A percentile compares a stretch with the other conserved stretches of the same genome.
phyloP scores from a whole-genome alignment of 2,113 vertebrate species.

The Pleuronectes platessa region DNA sequence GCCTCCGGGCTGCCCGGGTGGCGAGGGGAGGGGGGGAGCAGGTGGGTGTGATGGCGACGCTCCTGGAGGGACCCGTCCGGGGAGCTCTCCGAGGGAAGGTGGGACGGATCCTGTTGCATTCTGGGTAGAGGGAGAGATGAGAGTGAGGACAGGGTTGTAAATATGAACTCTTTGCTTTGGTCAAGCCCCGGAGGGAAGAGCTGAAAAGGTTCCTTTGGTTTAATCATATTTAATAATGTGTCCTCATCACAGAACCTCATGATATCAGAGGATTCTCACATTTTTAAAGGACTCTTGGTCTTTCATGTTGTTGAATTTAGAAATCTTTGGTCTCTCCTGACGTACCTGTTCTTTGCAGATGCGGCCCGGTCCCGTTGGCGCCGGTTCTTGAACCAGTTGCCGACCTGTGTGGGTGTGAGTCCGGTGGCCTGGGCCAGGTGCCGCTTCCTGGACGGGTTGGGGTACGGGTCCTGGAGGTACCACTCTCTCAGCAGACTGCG shows the following conservation, averaged over 20 bases:
- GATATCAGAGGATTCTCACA: too few relatives aligned
- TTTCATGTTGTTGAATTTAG: too few relatives aligned
- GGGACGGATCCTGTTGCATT: slow-evolving; percentile 80
- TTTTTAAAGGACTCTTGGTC: too few relatives aligned
- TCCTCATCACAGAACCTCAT: too few relatives aligned
- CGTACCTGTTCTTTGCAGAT: slow-evolving; percentile 85
- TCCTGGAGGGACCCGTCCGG: slow-evolving; percentile 70
- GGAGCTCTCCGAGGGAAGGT: slow-evolving; percentile 70
- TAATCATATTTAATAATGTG: too few relatives aligned
- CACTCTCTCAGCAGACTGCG: slow-evolving; percentile 85
- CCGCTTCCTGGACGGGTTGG: slow-evolving; percentile 85
- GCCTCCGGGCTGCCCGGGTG: slow-evolving; percentile 77
- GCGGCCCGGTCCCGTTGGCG: slow-evolving; percentile 85
- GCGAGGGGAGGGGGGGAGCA: slow-evolving; percentile 64
- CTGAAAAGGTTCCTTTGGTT: too few relatives aligned
- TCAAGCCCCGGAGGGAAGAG: too few relatives aligned
- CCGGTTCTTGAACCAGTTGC: slow-evolving; percentile 88
- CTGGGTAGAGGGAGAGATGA: slow-evolving; percentile 53
- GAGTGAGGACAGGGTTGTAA: background rate
- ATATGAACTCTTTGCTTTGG: background rate
- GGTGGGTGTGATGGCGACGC: slow-evolving; percentile 62
- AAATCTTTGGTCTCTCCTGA: too few relatives aligned
- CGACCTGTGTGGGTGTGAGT: slow-evolving; percentile 86
- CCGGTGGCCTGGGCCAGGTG: slow-evolving; percentile 86
- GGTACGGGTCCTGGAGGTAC: slow-evolving; percentile 87